Base-by-base conservation (phyloP, 1,140 invertebrate species). In the Ptiloglossa arizonensis region DNA sequence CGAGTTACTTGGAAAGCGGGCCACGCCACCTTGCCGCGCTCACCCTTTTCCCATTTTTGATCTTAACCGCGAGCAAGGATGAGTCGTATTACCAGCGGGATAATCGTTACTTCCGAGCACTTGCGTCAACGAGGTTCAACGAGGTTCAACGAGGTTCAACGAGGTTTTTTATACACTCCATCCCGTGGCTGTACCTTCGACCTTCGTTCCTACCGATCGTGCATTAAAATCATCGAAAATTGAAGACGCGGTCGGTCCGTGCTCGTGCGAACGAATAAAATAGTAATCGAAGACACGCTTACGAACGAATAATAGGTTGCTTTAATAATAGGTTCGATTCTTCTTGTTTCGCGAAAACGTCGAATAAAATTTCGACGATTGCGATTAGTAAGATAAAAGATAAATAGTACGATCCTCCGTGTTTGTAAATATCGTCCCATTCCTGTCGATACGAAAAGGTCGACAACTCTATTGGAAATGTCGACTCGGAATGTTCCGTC, bases 1-100 rank as follows among this genome's bases (percentile, higher is more conserved):
- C 87, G 79, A 87, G 85, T 90, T 88, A 89, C 86, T 85, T 46
- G 73, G 68, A 57, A 67, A 78, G 48, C 81, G 70, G 70, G 52
- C 76, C 54, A 50, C 62, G 56, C 29, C 62, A 52, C 56, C 66
- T 66, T 50, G 60, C n/a, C 44, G 13, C 60, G 44, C 57, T 38
- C 50, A 9, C 46, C 66, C 35, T 22, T 46, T 8, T 48, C 19
- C 32, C 27, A n/a, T 32, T 57, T 41, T 29, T 27, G 41, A 69
- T 68, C 64, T 48, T 59, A 59, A 75, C 73, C 29, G 32, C 57
- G 29, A 38, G 22, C 29, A 5, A 63, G 22, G n/a, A 19, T n/a
- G 8, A 24, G 29, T 38, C 50, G 27, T 44, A 11, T n/a, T 44
- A 9, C 59, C 59, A 41, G 9, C 8, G 13, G 27, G 52, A 68